Conservation (phyloP, 1,140 invertebrate species). For the Cyrtorhinus lividipennis region DNA sequence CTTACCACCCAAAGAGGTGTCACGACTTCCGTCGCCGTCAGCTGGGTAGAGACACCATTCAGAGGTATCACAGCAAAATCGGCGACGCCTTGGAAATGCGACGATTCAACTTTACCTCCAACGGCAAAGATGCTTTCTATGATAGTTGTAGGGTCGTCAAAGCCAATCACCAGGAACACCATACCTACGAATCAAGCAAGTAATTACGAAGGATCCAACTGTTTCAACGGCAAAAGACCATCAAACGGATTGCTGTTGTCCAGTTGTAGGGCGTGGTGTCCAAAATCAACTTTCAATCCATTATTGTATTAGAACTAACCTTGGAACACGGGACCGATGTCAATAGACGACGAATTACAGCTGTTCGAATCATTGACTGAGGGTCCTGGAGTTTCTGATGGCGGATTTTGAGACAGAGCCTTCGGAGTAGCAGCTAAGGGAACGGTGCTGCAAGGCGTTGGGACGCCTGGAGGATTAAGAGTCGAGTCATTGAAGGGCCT, state of each 20-base stretch:
- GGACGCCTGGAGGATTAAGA: no score
- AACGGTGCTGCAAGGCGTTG: no score
- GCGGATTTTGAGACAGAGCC: no score
- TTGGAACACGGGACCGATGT: background rate
- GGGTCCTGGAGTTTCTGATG: no score
- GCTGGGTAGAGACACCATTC: conserved; percentile 27
- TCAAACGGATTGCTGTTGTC: no score
- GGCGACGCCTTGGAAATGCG: conserved; percentile 33
- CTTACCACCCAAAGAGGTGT: conserved; percentile 40
- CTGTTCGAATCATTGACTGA: background rate
- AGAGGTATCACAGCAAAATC: conserved; percentile 43
- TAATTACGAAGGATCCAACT: conserved; percentile 8
- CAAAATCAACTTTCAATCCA: background rate
- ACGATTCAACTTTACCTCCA: conserved; percentile 35
- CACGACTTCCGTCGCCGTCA: conserved; percentile 37
- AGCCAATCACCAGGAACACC: conserved; percentile 30
- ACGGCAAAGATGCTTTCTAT: conserved; percentile 31
- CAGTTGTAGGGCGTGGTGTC: background rate
- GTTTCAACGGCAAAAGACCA: background rate
- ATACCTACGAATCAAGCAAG: conserved; percentile 29
- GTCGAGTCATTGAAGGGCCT: no score
- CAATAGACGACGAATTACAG: background rate
- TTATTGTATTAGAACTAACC: background rate
- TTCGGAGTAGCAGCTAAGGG: no score
- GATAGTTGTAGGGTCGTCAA: conserved; percentile 24